Evolutionary conservation across 2,797 vertebrate species (phyloP).

Genomic region (Pipistrellus pygmaeus): DNA sequence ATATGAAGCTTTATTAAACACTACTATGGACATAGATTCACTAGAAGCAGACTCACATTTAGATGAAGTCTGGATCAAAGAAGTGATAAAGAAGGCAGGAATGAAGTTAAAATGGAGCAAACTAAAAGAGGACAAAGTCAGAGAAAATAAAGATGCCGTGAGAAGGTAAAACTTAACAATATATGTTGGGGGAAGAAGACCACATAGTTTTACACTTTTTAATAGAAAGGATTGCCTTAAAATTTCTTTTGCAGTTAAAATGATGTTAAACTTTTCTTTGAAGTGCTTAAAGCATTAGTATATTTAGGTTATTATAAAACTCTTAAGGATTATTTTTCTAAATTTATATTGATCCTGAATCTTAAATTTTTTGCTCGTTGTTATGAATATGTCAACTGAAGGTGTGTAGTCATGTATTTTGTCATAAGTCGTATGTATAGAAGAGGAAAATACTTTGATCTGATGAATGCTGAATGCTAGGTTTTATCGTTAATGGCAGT

Average conservation of each 20-base stretch:
- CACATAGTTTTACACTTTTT: background rate
- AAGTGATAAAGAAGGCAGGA: conserved; percentile 92
- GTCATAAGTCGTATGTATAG: background rate
- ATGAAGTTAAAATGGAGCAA: conserved; percentile 94
- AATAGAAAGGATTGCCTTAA: conserved; percentile 40
- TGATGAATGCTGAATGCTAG: conserved; percentile 20
- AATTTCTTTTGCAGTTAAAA: conserved; percentile 44
- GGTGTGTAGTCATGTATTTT: background rate
- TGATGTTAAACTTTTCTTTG: conserved; percentile 32
- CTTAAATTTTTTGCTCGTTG: conserved; percentile 36
- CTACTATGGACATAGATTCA: conserved; percentile 87
- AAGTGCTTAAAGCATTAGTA: conserved; percentile 22
- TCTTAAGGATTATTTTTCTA: conserved; percentile 13
- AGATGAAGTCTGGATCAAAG: conserved; percentile 91
- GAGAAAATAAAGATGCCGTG: conserved; percentile 91
- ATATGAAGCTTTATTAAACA: conserved; percentile 92
- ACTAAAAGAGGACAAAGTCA: conserved; percentile 87
- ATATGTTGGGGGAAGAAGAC: background rate
- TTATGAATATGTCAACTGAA: conserved; percentile 29
- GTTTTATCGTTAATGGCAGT: background rate
- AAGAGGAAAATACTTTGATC: background rate
- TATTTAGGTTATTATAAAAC: conserved; percentile 46
- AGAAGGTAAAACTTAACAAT: conserved; percentile 88
- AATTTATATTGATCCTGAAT: conserved; percentile 8
- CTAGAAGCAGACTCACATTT: conserved; percentile 90